These are phyloP conservation scores for Neodiprion fabricii DNA, from an alignment of 1,140 invertebrate genomes.

Conservation along the genomic window DNA sequence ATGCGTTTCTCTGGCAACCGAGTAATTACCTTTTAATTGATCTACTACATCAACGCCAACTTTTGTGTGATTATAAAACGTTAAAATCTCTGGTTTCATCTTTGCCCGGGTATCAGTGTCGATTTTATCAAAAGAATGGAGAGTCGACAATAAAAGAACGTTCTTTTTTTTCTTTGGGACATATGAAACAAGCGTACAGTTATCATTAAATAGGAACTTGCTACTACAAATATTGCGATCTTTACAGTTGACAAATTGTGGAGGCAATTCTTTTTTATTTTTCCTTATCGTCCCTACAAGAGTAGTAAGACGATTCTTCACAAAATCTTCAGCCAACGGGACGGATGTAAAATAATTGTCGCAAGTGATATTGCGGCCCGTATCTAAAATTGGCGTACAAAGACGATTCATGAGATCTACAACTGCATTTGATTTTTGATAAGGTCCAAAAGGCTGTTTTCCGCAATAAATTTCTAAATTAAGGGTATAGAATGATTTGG, in stretches of 20 bases:
- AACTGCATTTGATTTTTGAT: neutral
- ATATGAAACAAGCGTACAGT: conserved; percentile 44
- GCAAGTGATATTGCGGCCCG: conserved; percentile 49
- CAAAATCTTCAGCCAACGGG: conserved; percentile 41
- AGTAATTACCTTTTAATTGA: conserved; percentile 39
- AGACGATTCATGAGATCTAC: conserved; percentile 45
- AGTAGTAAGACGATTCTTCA: conserved; percentile 44
- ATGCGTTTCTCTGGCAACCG: conserved; percentile 37
- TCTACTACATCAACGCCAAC: conserved; percentile 45
- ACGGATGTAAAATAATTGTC: conserved; percentile 53
- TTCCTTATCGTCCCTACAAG: conserved; percentile 48
- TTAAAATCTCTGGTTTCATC: conserved; percentile 42
- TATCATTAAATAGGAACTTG: conserved; percentile 32
- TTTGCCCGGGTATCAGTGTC: conserved; percentile 29
- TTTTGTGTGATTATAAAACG: conserved; percentile 46
- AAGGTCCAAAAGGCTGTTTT: conserved; percentile 32
- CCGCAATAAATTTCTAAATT: conserved; percentile 42
- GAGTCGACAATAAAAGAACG: conserved; percentile 43
- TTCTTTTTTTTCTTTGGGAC: conserved; percentile 45
- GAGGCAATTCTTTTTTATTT: conserved; percentile 52
- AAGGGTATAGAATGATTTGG: conserved; percentile 32
- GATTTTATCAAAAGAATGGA: conserved; percentile 44
- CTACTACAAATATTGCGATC: conserved; percentile 16
- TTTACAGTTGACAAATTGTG: conserved; percentile 40
- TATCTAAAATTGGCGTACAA: conserved; percentile 42